A percentile compares a stretch with the other conserved stretches of the same genome.
These are phyloP conservation scores for Spilosoma lubricipeda DNA, from an alignment of 2,888 invertebrate genomes.

Conservation along the genomic window DNA sequence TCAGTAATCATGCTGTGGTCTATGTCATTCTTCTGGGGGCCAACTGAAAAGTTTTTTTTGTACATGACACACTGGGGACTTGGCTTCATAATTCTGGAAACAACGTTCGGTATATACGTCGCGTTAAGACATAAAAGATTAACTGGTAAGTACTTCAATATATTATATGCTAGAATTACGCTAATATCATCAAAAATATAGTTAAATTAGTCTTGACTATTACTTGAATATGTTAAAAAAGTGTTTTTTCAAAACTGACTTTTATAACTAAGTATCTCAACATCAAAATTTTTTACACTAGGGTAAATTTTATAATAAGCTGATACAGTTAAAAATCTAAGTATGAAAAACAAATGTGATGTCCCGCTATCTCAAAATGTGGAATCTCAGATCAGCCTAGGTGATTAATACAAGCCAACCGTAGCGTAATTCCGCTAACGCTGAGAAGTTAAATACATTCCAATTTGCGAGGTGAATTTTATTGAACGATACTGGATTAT, in stretches of 20 bases:
- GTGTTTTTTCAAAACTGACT: too few relatives aligned
- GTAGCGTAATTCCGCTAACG: not conserved
- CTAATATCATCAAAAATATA: not conserved
- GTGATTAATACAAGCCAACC: not conserved
- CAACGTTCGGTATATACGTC: conserved; percentile 73
- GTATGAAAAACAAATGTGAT: not conserved
- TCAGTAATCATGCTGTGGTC: conserved; percentile 67
- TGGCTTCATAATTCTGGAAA: conserved; percentile 72
- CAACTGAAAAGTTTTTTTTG: conserved; percentile 77
- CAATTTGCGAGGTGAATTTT: not conserved
- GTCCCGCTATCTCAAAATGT: not conserved
- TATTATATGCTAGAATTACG: not conserved
- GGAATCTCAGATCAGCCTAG: too few relatives aligned
- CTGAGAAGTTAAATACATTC: not conserved
- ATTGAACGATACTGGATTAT: not conserved
- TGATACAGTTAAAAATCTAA: too few relatives aligned
- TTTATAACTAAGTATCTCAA: not conserved
- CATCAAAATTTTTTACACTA: not conserved
- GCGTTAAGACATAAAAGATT: conserved; percentile 58
- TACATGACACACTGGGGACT: conserved; percentile 87
- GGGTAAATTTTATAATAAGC: too few relatives aligned
- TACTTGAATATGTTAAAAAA: not conserved
- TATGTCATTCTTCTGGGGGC: conserved; percentile 74
- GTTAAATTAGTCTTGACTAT: not conserved
- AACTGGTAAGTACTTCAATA: conserved; percentile 59